Evolutionary conservation across 2,888 invertebrate species (phyloP).

Genomic region (Amblyjoppa fuscipennis): DNA sequence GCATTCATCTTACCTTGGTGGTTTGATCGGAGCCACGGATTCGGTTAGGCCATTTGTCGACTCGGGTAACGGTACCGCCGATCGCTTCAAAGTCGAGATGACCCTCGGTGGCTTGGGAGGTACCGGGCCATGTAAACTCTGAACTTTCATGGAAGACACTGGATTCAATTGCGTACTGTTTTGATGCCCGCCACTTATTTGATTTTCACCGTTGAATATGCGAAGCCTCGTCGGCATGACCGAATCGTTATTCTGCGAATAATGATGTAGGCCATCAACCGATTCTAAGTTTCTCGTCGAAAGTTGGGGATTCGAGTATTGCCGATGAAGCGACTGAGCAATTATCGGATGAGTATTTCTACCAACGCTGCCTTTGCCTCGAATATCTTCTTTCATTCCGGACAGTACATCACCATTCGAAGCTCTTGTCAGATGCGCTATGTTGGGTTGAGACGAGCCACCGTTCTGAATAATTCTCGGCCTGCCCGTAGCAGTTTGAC

Average conservation of each 20-base stretch:
- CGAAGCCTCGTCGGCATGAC: conserved; percentile 33
- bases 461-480: conserved; percentile 72
- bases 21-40: conserved; percentile 77
- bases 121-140: conserved; percentile 72
- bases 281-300: conserved; percentile 70
- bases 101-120: conserved; percentile 82
- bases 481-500: conserved; percentile 64
- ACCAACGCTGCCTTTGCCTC: conserved; percentile 22
- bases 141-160: conserved; percentile 76
- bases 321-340: conserved; percentile 74
- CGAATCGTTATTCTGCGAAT: conserved; percentile 31
- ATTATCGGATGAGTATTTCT: conserved; percentile 47
- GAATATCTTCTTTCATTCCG: conserved; percentile 39
- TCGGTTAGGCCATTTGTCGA: conserved; percentile 66
- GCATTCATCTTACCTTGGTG: conserved; percentile 75
- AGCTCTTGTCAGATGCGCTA: conserved; percentile 65
- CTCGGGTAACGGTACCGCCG: conserved; percentile 72
- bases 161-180: conserved; percentile 75
- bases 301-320: conserved; percentile 81
- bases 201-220: conserved; percentile 53
- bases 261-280: conserved; percentile 47
- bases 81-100: conserved; percentile 79
- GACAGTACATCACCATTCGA: conserved; percentile 38
- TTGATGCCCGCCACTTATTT: conserved; percentile 43
- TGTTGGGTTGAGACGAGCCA: conserved; percentile 76